A percentile compares a stretch with the other conserved stretches of the same genome.
phyloP scores from a whole-genome alignment of 2,113 vertebrate species.

The Oxyura jamaicensis region DNA sequence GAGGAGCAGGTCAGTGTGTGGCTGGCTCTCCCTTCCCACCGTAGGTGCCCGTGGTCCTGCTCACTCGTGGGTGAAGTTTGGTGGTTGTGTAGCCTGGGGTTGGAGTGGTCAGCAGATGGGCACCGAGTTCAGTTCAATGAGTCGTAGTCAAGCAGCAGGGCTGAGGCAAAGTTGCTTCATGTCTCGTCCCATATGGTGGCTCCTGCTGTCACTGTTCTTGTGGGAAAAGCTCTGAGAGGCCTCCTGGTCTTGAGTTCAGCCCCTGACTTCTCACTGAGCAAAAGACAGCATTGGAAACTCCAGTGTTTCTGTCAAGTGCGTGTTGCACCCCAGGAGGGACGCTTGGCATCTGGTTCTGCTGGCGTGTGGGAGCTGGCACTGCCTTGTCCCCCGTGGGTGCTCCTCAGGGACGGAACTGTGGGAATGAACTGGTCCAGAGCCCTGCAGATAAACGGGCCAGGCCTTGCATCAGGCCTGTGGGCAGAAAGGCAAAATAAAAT shows the following conservation, averaged over 20 bases:
- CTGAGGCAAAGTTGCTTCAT: not conserved
- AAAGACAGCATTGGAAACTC: not conserved
- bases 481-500: not conserved
- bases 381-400: not conserved
- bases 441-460: not conserved
- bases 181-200: conserved; percentile 51
- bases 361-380: not conserved
- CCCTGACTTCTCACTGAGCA: not conserved
- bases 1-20: not conserved
- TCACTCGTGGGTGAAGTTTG: not conserved
- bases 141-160: conserved; percentile 5
- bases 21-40: not conserved
- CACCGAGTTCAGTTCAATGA: conserved; percentile 2
- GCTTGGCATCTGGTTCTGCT: rapidly evolving
- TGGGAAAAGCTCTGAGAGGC: conserved; percentile 11
- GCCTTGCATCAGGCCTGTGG: not conserved
- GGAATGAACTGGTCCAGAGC: not conserved
- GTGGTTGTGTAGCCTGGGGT: not conserved
- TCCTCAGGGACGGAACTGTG: not conserved
- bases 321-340: not conserved
- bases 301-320: not conserved
- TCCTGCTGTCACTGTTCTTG: conserved; percentile 41
- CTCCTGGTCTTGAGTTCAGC: not conserved
- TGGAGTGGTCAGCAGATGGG: conserved; percentile 35
- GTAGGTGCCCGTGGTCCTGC: not conserved